Conservation (phyloP, 2,113 vertebrate genomes). For the Nanorana parkeri region DNA sequence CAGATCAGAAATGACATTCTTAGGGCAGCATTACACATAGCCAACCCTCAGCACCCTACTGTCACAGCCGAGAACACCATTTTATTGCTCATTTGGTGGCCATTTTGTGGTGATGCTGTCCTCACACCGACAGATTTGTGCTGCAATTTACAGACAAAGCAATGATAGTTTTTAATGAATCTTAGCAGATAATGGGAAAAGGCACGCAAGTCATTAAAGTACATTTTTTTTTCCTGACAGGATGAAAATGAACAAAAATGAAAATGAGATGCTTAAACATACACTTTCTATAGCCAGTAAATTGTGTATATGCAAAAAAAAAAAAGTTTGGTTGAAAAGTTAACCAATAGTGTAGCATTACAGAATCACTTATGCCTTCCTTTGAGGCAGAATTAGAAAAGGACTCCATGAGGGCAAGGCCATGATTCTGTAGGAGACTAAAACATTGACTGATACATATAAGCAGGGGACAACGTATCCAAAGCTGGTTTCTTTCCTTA, state of each 20-base stretch:
- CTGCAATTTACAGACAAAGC: conserved; percentile 31
- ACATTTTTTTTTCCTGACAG: conserved; percentile 21
- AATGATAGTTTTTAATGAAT: conserved; percentile 13
- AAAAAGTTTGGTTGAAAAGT: background rate
- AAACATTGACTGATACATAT: no score
- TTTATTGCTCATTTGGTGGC: conserved; percentile 50
- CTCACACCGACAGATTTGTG: conserved; percentile 24
- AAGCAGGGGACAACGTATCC: no score
- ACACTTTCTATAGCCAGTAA: background rate
- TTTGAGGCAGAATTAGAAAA: no score
- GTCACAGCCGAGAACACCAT: conserved; percentile 30
- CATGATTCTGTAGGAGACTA: no score
- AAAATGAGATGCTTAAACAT: conserved; percentile 1
- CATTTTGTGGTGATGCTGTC: conserved; percentile 27
- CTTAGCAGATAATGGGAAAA: conserved; percentile 23
- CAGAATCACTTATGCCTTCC: no score
- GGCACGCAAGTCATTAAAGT: conserved; percentile 33
- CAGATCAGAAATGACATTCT: conserved; percentile 28
- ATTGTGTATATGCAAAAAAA: background rate
- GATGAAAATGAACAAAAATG: conserved; percentile 15
- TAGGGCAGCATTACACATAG: background rate
- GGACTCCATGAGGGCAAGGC: no score
- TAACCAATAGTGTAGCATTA: background rate
- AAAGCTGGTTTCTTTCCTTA: no score
- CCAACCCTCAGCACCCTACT: conserved; percentile 13